Evolutionary conservation across 2,113 vertebrate genomes (phyloP).

Genomic region (Gopherus flavomarginatus): DNA sequence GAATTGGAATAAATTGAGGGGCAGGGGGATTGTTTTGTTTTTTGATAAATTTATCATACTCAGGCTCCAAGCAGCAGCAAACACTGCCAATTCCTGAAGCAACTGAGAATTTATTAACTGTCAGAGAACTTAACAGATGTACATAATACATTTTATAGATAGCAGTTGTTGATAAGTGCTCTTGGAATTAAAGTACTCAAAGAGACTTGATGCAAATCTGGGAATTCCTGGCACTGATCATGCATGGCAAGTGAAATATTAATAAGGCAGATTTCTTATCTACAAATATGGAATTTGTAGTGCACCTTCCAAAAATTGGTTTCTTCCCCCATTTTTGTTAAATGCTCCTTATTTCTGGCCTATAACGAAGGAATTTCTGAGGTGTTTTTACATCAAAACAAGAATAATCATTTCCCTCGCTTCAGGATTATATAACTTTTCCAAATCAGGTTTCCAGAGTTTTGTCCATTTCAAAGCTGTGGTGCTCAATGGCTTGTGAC

Average conservation of each 20-base stretch:
- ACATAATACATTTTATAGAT: slow-evolving; percentile 51
- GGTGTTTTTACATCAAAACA: neutral
- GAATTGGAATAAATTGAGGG: neutral
- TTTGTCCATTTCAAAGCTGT: neutral
- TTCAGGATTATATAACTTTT: neutral
- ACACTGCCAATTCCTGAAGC: slow-evolving; percentile 37
- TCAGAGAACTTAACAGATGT: slow-evolving; percentile 62
- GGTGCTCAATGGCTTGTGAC: neutral
- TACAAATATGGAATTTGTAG: neutral
- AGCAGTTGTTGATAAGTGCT: slow-evolving; percentile 64
- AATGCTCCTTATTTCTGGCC: slow-evolving; percentile 27
- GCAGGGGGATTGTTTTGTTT: neutral
- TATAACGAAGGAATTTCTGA: neutral
- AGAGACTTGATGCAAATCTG: slow-evolving; percentile 47
- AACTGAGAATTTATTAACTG: slow-evolving; percentile 58
- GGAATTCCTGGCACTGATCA: slow-evolving; percentile 48
- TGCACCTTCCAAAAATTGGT: neutral
- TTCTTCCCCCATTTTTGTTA: slow-evolving; percentile 10
- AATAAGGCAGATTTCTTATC: slow-evolving; percentile 52
- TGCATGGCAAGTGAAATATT: slow-evolving; percentile 47
- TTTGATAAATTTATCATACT: slow-evolving; percentile 34
- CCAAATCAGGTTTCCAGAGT: neutral
- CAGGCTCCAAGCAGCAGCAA: slow-evolving; percentile 60
- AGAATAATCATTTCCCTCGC: fast-evolving
- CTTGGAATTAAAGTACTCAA: slow-evolving; percentile 43